These are phyloP conservation scores for Connochaetes taurinus DNA, from an alignment of 2,113 vertebrate genomes.

Conservation along the genomic window DNA sequence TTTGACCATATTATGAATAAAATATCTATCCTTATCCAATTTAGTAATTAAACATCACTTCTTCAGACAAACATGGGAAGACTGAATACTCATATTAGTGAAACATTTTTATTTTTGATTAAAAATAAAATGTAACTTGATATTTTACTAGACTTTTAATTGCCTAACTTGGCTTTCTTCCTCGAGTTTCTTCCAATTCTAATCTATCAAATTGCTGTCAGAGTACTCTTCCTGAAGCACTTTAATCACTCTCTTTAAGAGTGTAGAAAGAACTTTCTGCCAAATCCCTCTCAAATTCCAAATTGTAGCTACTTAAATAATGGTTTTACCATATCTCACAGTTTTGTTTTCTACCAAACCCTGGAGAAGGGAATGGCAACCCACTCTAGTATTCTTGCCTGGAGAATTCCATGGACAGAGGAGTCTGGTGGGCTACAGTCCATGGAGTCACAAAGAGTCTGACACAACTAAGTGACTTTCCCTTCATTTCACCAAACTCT, in stretches of 20 bases:
- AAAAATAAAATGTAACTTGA: background rate
- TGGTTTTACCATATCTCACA: background rate
- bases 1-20: background rate
- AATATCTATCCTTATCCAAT: background rate
- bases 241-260: background rate
- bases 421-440: background rate
- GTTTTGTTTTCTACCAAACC: background rate
- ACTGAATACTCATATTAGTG: background rate
- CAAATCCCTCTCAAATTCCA: background rate
- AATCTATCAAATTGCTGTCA: background rate
- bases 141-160: background rate
- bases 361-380: background rate
- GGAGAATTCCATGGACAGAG: background rate
- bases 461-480: background rate
- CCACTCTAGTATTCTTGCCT: background rate
- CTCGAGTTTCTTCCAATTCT: background rate
- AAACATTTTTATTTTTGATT: constrained; percentile 1
- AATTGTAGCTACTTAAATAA: background rate
- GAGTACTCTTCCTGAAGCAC: background rate
- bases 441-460: background rate
- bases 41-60: background rate
- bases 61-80: background rate
- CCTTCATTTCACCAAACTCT: background rate
- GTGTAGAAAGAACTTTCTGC: background rate
- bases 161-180: background rate